Evolutionary conservation across 2,113 vertebrate genomes (phyloP).

Genomic region (Eleginops maclovinus): DNA sequence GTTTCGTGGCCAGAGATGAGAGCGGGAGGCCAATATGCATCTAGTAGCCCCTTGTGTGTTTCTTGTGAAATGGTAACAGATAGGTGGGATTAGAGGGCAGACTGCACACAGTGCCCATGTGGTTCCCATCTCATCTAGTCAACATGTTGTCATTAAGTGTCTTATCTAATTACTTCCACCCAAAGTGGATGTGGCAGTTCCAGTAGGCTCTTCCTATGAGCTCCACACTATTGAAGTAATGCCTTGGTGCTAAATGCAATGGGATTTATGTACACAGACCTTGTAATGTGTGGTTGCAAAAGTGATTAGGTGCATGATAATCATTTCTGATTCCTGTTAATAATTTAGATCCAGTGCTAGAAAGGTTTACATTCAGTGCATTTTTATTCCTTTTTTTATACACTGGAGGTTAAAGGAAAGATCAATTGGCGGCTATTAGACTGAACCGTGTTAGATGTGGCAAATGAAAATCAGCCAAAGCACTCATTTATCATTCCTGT

Average conservation of each 20-base stretch:
- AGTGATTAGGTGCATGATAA: background rate
- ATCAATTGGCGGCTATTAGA: conserved; percentile 15
- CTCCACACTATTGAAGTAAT: conserved; percentile 24
- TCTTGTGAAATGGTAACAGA: conserved; percentile 45
- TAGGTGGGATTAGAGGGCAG: conserved; percentile 46
- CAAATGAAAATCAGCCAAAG: conserved; percentile 24
- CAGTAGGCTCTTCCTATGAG: conserved; percentile 5
- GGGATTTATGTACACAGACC: background rate
- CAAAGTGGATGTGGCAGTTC: conserved; percentile 53
- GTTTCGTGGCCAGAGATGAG: conserved; percentile 25
- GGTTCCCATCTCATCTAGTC: conserved; percentile 40
- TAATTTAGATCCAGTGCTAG: background rate
- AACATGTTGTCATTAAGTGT: conserved; percentile 64
- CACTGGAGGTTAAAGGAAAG: conserved; percentile 13
- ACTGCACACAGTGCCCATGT: conserved; percentile 40
- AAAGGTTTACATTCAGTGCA: background rate
- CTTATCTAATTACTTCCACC: conserved; percentile 55
- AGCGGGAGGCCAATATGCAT: conserved; percentile 12
- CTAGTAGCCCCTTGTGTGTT: conserved; percentile 33
- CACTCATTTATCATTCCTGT: conserved; percentile 33
- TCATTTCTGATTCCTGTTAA: background rate
- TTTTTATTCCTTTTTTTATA: background rate
- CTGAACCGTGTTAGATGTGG: conserved; percentile 1
- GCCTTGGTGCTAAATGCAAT: conserved; percentile 22
- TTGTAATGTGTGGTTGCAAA: conserved; percentile 2